These are phyloP conservation scores for Aphelocoma californica DNA, from an alignment of 2,797 vertebrate genomes.

Conservation along the genomic window DNA sequence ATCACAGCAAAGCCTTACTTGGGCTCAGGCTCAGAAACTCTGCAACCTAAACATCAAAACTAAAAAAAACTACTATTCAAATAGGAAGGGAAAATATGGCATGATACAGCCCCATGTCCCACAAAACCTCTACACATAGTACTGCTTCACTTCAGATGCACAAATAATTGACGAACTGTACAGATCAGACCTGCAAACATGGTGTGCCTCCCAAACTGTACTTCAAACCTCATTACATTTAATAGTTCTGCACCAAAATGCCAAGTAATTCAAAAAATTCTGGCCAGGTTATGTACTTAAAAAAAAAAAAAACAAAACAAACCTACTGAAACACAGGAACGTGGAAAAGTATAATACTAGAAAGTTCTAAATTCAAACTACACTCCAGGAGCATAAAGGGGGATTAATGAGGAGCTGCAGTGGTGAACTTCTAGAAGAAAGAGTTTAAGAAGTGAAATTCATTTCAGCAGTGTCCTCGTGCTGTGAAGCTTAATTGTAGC, in stretches of 20 bases:
- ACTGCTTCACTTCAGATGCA: not conserved
- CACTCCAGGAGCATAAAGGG: not conserved
- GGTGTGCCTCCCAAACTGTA: not conserved
- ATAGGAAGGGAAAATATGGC: not conserved
- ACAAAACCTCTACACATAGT: not conserved
- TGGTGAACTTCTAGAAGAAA: not conserved
- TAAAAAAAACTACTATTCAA: not conserved
- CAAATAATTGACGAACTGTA: not conserved
- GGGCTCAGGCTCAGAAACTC: not conserved
- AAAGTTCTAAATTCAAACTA: not conserved
- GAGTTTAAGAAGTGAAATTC: not conserved
- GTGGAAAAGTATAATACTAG: not conserved
- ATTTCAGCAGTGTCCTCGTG: not conserved
- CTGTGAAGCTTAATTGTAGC: not conserved
- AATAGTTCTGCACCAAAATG: not conserved
- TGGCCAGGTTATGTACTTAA: not conserved
- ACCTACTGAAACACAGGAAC: not conserved
- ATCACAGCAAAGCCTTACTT: not conserved
- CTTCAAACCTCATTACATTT: not conserved
- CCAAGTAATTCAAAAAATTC: not conserved
- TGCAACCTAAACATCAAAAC: not conserved
- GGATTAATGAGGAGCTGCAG: not conserved
- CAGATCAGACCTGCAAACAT: not conserved
- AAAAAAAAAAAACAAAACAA: not conserved
- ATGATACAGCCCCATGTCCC: not conserved